phyloP scores from a whole-genome alignment of 1,140 invertebrate genomes.

The Parasteatoda tepidariorum region DNA sequence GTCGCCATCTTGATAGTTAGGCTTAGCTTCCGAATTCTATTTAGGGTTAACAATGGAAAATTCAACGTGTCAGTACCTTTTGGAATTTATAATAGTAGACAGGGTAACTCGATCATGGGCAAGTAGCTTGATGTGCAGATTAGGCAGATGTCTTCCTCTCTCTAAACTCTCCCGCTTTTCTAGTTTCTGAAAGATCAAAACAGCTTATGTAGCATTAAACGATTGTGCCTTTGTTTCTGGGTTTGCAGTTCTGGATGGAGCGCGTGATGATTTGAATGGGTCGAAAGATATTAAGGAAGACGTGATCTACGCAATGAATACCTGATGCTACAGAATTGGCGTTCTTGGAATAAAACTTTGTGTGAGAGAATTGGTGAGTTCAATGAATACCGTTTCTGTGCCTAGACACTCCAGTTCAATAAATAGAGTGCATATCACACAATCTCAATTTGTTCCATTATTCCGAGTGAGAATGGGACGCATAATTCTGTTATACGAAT shows the following conservation, averaged over 20 bases:
- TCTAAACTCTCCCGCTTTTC: not conserved
- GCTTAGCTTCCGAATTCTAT: conserved; percentile 22
- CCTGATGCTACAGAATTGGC: not conserved
- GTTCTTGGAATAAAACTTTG: not conserved
- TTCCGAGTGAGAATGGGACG: too few relatives aligned
- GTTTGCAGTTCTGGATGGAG: not conserved
- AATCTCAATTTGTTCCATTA: not conserved
- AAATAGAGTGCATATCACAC: not conserved
- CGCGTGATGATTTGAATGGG: not conserved
- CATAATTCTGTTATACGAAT: too few relatives aligned
- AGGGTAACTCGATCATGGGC: not conserved
- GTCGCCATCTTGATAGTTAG: conserved; percentile 18
- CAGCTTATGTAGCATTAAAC: conserved; percentile 16
- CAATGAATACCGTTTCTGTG: not conserved
- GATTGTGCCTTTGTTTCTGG: not conserved
- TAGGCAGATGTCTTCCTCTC: too few relatives aligned
- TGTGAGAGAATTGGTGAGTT: not conserved
- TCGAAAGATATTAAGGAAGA: not conserved
- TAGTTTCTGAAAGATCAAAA: not conserved
- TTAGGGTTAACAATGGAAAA: conserved; percentile 11
- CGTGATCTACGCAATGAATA: not conserved
- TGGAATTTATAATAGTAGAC: not conserved
- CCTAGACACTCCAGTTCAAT: not conserved
- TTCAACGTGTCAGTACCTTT: not conserved
- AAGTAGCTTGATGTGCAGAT: conserved; percentile 10